These are phyloP conservation scores for Euclidia mi DNA, from an alignment of 2,888 invertebrate species.

Conservation along the genomic window DNA sequence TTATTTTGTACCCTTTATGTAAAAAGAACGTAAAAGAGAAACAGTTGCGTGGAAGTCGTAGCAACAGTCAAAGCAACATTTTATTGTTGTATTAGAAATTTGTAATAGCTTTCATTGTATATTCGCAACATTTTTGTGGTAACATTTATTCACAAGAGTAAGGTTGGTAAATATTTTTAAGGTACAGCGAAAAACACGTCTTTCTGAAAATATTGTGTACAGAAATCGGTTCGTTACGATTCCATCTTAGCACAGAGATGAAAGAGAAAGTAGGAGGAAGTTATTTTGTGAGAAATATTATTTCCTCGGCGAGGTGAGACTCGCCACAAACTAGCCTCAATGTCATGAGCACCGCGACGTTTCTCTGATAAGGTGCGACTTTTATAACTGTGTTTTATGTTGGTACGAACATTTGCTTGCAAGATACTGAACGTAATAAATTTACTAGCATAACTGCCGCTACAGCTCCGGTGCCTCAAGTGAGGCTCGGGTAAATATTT, in stretches of 20 bases:
- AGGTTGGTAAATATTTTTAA: constrained; percentile 24
- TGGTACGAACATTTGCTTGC: constrained; percentile 25
- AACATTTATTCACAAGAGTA: constrained; percentile 11
- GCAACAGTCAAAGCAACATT: not conserved
- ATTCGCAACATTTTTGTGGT: constrained; percentile 25
- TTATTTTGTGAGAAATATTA: constrained; percentile 42
- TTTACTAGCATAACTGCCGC: constrained; percentile 18
- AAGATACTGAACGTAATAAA: constrained; percentile 28
- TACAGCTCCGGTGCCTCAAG: constrained; percentile 11
- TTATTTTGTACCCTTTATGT: constrained; percentile 4
- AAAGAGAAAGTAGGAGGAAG: constrained; percentile 33
- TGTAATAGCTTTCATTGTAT: constrained; percentile 19
- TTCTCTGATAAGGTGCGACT: constrained; percentile 31
- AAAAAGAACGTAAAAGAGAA: too few relatives aligned
- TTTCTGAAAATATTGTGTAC: constrained; percentile 15
- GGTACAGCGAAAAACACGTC: constrained; percentile 25
- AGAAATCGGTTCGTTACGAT: constrained; percentile 28
- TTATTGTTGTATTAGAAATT: constrained; percentile 13
- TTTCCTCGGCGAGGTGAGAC: constrained; percentile 28
- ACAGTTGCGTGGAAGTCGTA: too few relatives aligned
- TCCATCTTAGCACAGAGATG: constrained; percentile 22
- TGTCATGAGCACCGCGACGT: constrained; percentile 14
- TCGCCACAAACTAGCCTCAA: constrained; percentile 31
- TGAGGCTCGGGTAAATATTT: constrained; percentile 10
- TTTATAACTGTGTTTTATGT: constrained; percentile 27